Percentiles rank a stretch among this genome's conserved stretches.
Conservation (phyloP, 2,113 vertebrate species). For the Pyrgilauda ruficollis region DNA sequence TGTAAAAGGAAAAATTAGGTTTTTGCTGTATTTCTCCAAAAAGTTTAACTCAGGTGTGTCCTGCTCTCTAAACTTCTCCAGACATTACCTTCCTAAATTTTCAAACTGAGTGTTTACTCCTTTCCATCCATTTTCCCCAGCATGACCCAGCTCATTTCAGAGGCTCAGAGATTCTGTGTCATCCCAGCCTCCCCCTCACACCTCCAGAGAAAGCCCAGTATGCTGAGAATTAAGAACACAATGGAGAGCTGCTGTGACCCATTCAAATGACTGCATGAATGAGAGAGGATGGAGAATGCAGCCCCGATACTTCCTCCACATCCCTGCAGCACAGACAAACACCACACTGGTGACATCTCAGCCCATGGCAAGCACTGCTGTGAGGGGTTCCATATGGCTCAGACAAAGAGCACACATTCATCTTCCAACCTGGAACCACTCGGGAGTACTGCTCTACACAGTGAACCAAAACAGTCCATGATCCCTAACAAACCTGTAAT, state of each 20-base stretch:
- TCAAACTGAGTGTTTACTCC: not conserved
- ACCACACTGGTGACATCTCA: not conserved
- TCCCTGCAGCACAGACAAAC: not conserved
- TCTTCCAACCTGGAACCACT: slow-evolving; percentile 14
- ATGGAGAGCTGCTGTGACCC: not conserved
- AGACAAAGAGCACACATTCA: slow-evolving; percentile 21
- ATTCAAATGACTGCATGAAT: not conserved
- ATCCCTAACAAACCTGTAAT: slow-evolving; percentile 25
- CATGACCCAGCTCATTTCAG: not conserved
- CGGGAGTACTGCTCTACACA: slow-evolving; percentile 16
- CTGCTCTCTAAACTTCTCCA: not conserved
- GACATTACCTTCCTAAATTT: not conserved
- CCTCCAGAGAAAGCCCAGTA: not conserved
- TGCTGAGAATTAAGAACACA: not conserved
- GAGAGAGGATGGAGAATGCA: not conserved
- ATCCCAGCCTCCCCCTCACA: not conserved
- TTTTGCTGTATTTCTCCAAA: not conserved
- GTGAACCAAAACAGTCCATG: slow-evolving; percentile 26
- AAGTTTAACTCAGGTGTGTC: not conserved
- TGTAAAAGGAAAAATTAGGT: not conserved
- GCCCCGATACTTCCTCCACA: not conserved
- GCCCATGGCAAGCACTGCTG: not conserved
- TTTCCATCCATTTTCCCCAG: not conserved
- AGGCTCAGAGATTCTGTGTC: not conserved
- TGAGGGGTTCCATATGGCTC: not conserved